A percentile compares a stretch with the other conserved stretches of the same genome.
phyloP scores from a whole-genome alignment of 2,888 invertebrate species.

The Trimorus sp. region DNA sequence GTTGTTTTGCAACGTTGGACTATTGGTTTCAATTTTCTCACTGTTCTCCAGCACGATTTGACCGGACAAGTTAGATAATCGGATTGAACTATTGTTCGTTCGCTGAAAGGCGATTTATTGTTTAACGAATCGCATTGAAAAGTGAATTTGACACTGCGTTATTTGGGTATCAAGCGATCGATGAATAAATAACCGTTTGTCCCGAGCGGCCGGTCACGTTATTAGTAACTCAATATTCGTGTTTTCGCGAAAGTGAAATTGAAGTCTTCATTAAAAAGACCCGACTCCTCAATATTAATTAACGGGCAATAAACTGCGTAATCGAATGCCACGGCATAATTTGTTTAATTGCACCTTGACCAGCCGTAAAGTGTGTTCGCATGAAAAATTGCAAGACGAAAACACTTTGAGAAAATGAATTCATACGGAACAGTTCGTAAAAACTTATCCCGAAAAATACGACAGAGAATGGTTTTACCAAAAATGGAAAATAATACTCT shows the following conservation, averaged over 20 bases:
- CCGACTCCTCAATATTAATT: slow-evolving; percentile 27
- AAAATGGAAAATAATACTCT: no score
- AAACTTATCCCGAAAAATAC: no score
- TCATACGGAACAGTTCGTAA: background rate
- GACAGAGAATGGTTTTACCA: no score
- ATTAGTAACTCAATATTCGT: slow-evolving; percentile 14
- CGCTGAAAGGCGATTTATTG: background rate
- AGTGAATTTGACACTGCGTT: background rate
- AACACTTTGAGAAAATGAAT: background rate
- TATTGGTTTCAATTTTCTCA: no score
- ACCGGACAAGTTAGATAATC: slow-evolving; percentile 15
- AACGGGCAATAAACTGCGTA: slow-evolving; percentile 25
- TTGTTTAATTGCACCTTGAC: slow-evolving; percentile 13
- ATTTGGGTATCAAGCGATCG: background rate
- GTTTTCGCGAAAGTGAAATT: slow-evolving; percentile 27
- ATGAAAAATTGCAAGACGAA: background rate
- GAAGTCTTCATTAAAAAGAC: slow-evolving; percentile 7
- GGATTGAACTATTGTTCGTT: background rate
- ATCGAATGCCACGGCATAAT: slow-evolving; percentile 3
- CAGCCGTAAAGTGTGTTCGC: background rate
- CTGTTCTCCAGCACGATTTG: background rate
- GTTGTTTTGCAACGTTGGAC: no score
- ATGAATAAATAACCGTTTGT: slow-evolving; percentile 15
- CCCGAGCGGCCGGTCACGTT: background rate
- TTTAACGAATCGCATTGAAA: background rate